Evolutionary conservation across 2,888 invertebrate genomes (phyloP), one percentile per base, ranked within the genome.

Genomic region (Diarsia brunnea): DNA sequence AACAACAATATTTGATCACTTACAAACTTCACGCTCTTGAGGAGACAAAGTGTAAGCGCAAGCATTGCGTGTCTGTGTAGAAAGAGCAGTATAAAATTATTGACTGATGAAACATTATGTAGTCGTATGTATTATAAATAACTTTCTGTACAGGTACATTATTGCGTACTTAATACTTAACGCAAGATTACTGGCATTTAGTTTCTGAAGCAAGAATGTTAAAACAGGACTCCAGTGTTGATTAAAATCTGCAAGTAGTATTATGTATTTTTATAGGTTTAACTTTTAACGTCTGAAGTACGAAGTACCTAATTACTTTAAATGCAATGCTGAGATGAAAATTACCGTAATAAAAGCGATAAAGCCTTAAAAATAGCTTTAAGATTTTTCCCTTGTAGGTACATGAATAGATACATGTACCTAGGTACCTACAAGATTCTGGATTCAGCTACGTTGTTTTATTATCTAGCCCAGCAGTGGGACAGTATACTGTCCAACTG

Each of bases 81-180:
- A 16, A 27, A 24, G 1, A 75, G 19, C 10, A 38, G 55, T 38
- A 68, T 51, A 12, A 12, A 43, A 78, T 38, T 64, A 63, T 55
- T 43, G 16, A 51, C 63, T 55, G 27, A 78, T 78, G 51, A 80
- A 55, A 75, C 31, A 21, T 43, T 14, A 68, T 58, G 64, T 45
- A 38, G 58, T 14, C 38, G 38, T 38, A 38, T 38, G 12, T 14
- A 14, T 31, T 27, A n/a, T 75, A 21, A 55, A 43, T 58, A 64
- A 64, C 49, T 49, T 58, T 76, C 27, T 58, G 49, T n/a, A n/a
- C 14, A 47, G 14, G 19, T 58, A 61, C 16, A 51, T 66, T 45
- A 60, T 49, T 60, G 66, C 60, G 45, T 76, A 67, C 49, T 49
- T 63, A 49, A n/a, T 45, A 79, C 21, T 71, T 55, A 58, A n/a